Percentiles rank a stretch among this genome's conserved stretches.
Evolutionary conservation across 2,113 vertebrate genomes (phyloP).

Genomic region (Sylvia atricapilla): DNA sequence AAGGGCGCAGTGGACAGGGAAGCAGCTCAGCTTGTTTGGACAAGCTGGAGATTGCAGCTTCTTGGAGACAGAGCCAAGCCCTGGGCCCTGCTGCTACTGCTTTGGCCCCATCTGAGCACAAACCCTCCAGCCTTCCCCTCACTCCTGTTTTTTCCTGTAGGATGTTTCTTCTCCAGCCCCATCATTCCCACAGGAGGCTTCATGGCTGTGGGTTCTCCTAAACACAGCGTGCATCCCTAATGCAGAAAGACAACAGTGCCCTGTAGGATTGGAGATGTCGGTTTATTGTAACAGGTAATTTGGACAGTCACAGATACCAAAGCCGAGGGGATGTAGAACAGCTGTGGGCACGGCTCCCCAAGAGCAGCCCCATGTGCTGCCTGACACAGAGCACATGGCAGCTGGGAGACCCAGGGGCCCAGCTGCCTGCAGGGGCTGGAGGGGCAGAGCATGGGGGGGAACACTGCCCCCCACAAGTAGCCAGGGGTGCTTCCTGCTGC

Average conservation of each 20-base stretch:
- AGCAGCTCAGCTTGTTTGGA: neutral
- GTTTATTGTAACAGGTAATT: constrained; percentile 65
- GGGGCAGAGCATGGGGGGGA: neutral
- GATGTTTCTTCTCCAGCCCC: neutral
- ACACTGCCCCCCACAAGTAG: neutral
- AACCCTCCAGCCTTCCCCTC: neutral
- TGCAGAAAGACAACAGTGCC: neutral
- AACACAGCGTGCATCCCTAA: fast-evolving
- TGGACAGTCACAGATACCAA: constrained; percentile 63
- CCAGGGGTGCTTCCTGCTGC: neutral
- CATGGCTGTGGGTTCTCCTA: neutral
- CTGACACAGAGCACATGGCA: neutral
- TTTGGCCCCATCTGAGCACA: fast-evolving
- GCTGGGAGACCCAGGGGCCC: neutral
- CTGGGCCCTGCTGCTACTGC: fast-evolving
- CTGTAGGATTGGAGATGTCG: neutral
- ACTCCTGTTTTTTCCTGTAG: neutral
- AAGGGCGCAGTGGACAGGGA: fast-evolving
- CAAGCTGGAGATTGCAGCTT: neutral
- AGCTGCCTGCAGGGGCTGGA: neutral
- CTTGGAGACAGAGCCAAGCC: neutral
- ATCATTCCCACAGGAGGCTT: neutral
- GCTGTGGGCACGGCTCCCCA: constrained; percentile 24
- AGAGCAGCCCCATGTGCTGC: neutral
- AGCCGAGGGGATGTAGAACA: constrained; percentile 20